phyloP scores from a whole-genome alignment of 2,888 invertebrate genomes.

The Ochropacha duplaris region DNA sequence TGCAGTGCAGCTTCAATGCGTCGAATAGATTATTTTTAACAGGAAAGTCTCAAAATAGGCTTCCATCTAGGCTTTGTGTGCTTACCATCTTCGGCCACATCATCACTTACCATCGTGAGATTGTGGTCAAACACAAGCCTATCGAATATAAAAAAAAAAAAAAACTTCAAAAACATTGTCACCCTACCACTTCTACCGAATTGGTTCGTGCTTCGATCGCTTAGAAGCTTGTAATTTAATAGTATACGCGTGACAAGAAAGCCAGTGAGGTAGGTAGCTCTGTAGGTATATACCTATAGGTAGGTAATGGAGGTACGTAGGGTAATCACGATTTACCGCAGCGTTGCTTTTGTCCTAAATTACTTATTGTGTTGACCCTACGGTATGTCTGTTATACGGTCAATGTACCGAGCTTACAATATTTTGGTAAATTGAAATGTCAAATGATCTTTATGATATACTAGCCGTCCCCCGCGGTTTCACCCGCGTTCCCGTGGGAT shows the following conservation, averaged over 20 bases:
- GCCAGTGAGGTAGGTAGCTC: conserved; percentile 6
- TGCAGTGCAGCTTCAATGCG: too few relatives aligned
- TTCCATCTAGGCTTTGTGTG: too few relatives aligned
- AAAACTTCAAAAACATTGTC: conserved; percentile 20
- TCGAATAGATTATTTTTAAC: too few relatives aligned
- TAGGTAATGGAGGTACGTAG: background rate
- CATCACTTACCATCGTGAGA: too few relatives aligned
- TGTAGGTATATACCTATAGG: background rate
- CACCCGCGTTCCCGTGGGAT: too few relatives aligned
- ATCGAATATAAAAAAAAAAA: too few relatives aligned
- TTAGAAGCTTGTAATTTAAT: conserved; percentile 51
- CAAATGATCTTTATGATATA: too few relatives aligned
- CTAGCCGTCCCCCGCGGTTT: too few relatives aligned
- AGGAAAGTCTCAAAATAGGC: background rate
- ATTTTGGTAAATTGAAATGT: too few relatives aligned
- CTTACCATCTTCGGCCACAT: too few relatives aligned
- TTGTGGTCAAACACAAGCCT: too few relatives aligned
- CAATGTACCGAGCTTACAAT: background rate
- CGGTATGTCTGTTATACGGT: background rate
- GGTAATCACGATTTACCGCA: background rate
- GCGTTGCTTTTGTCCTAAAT: background rate
- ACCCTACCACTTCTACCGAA: conserved; percentile 20
- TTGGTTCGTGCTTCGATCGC: conserved; percentile 57
- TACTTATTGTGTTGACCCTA: background rate
- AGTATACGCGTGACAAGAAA: conserved; percentile 40